Conservation (phyloP, 2,888 invertebrate species). For the Hemithea aestivaria region DNA sequence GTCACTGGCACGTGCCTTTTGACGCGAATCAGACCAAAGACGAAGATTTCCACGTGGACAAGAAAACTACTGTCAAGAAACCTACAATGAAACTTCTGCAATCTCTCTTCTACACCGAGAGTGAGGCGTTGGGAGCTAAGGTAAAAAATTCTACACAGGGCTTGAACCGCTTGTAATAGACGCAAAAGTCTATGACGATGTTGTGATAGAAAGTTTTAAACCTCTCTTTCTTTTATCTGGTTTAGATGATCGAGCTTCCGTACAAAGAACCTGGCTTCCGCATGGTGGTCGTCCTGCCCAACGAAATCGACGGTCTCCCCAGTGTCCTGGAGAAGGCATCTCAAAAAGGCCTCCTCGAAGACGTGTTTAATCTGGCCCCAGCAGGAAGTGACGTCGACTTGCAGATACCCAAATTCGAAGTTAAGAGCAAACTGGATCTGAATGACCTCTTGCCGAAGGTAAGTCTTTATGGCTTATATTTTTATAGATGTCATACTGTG, state of each 20-base stretch:
- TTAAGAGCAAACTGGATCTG: conserved; percentile 40
- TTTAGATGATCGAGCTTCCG: conserved; percentile 49
- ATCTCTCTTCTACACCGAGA: conserved; percentile 40
- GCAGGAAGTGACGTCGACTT: conserved; percentile 34
- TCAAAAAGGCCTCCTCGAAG: conserved; percentile 38
- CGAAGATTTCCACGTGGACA: conserved; percentile 42
- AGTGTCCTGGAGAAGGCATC: conserved; percentile 42
- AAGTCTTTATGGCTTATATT: conserved; percentile 1
- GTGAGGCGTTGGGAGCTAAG: conserved; percentile 40
- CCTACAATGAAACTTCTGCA: conserved; percentile 43
- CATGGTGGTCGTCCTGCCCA: conserved; percentile 49
- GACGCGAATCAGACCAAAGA: conserved; percentile 38
- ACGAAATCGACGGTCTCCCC: conserved; percentile 44
- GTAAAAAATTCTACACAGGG: too few species aligned
- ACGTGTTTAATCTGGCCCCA: conserved; percentile 37
- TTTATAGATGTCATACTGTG: too few species aligned
- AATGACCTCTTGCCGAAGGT: conserved; percentile 48
- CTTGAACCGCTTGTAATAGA: too few species aligned
- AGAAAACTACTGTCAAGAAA: conserved; percentile 37
- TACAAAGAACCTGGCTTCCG: conserved; percentile 51
- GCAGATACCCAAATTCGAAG: conserved; percentile 50
- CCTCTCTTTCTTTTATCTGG: too few species aligned
- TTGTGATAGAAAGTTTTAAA: too few species aligned
- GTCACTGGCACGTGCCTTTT: conserved; percentile 52
- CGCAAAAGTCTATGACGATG: too few species aligned